Base-by-base conservation (phyloP, 2,113 vertebrate genomes). In the Pithys albifrons region DNA sequence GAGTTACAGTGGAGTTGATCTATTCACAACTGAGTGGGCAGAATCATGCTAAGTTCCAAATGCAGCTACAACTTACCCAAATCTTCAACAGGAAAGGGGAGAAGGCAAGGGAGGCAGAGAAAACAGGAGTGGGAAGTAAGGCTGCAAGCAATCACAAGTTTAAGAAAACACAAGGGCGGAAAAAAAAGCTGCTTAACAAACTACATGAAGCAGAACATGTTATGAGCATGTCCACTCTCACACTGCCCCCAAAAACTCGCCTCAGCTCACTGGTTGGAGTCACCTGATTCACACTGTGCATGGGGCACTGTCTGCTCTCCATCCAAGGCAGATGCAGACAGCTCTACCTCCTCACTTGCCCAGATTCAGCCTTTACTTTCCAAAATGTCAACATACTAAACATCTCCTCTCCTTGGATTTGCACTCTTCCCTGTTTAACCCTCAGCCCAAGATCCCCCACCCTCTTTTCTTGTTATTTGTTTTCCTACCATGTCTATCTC, bases 91-190 rank as follows among this genome's bases (percentile, higher is more conserved):
- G 75, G 85, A 93, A 84, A 90, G 28, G 33, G 39, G 48, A 92
- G 90, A 88, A 90, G 79, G 81, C 48, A 49, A 89, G 79, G 85
- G 86, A 95, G 80, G 76, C 52, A 94, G 94, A 76, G 49, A 75
- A 74, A 93, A 78, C 73, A 61, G 51, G 61, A 78, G 65, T 64
- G 65, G 73, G 76, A 91, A 94, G 78, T 78, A 83, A 91, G 61
- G 69, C 72, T 67, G 82, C 9, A 41, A 96, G 67, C 75, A 88
- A 88, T 80, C 82, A 74, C 52, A 64, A 58, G 65, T 81, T 89
- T 91, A 96, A 95, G 61, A 93, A 94, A 94, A 95, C 66, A 93
- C 17, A 62, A 39, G 35, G 20, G 52, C 2, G 39, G 49, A 27
- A 80, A 91, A 62, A 79, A 48, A 12, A 57, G 35, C 81, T 62